Conservation (phyloP, 2,113 vertebrate genomes). For the Hypocryptadius cinnamomeus region DNA sequence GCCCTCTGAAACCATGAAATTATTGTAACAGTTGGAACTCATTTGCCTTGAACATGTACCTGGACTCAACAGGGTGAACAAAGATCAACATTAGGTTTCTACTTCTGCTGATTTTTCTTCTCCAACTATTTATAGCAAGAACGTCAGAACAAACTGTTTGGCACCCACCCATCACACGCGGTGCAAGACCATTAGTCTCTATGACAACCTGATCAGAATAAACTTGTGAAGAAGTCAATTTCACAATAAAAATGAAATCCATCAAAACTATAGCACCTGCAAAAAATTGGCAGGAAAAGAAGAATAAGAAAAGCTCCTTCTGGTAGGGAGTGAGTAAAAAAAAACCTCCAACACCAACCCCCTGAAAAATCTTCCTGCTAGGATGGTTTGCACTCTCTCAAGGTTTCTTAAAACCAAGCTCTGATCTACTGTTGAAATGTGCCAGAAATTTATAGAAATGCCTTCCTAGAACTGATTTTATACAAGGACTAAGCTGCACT, state of each 20-base stretch:
- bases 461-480: neutral
- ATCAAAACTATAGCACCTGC: slow-evolving; percentile 29
- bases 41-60: neutral
- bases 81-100: neutral
- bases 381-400: neutral
- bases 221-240: slow-evolving; percentile 40
- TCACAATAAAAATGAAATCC: slow-evolving; percentile 35
- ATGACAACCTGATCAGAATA: slow-evolving; percentile 61
- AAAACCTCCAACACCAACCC: neutral
- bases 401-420: neutral
- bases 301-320: neutral
- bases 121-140: slow-evolving; percentile 37
- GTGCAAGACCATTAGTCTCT: slow-evolving; percentile 51
- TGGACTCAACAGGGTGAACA: neutral
- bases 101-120: neutral
- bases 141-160: slow-evolving; percentile 19
- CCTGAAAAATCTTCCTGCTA: neutral
- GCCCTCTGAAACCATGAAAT: neutral
- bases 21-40: neutral
- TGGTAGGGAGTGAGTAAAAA: neutral
- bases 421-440: neutral
- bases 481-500: neutral
- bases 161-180: neutral
- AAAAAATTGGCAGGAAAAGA: neutral
- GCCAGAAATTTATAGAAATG: neutral